Evolutionary conservation across 1,140 invertebrate genomes (phyloP), one percentile per base, ranked within the genome.

Genomic region (Nasonia longicornis): DNA sequence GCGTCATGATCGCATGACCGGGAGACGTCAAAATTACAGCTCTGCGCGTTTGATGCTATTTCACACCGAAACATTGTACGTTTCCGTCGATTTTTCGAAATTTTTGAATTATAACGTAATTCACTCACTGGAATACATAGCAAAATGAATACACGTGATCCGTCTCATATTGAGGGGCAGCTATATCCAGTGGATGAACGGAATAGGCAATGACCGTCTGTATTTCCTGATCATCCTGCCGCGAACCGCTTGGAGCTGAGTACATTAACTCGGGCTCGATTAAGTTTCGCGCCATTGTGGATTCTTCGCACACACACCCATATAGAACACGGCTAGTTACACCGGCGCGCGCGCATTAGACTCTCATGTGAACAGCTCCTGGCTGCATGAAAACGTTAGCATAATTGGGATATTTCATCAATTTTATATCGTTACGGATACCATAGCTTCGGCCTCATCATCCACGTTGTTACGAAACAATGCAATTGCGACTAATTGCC

Each of bases 1-100:
- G 20, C 74, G 74, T 76, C 74, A 66, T 35, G 70, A 79, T 38
- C 78, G 38, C 52, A 63, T 79, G 70, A 79, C 69, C 22, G 16
- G 7, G 8, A 70, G 70, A 52, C 78, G 58, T 79, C 78, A 67
- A 70, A 79, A 71, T 79, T 72, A 63, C 31, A 1, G 31, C 26
- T 63, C 1, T 38, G 22, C 29, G 71, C 45, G 45, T 14, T 16
- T 16, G 1, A 16, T 16, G 45, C 11, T 48, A 14, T 48, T 48
- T 58, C 20, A 16, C 20, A n/a, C 6, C 52, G 52, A 58, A 1
- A n/a, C 16, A 58, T 58, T n/a, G 52, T n/a, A n/a, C n/a, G 52
- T 4, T 7, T 6, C 0, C 6, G 11, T 42, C 38, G 7, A 42
- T 42, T 35, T 35, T 35, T 3, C 31, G 31, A 35, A 35, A 35